Percentiles rank a stretch among this genome's conserved stretches.
Evolutionary conservation across 2,797 vertebrate species (phyloP).

Genomic region (Eulemur coronatus): DNA sequence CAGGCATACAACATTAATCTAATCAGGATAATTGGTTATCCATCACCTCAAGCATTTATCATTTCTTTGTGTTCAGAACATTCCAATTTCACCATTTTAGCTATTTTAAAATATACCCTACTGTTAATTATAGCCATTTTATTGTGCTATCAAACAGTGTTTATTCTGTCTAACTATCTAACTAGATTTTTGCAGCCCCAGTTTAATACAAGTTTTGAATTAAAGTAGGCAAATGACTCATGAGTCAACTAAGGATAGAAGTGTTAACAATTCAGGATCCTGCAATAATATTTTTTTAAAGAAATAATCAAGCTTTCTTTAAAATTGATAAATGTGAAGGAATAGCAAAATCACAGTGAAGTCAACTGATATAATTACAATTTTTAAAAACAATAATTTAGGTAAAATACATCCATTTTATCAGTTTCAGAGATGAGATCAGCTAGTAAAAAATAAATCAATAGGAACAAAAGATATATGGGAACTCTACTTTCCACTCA

Average conservation of each 20-base stretch:
- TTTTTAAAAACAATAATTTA: background rate
- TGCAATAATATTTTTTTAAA: background rate
- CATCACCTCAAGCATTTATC: no score
- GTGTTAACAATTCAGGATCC: background rate
- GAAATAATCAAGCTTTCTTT: background rate
- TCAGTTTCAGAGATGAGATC: background rate
- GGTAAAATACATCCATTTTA: background rate
- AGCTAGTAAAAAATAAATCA: background rate
- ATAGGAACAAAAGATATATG: background rate
- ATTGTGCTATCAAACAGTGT: background rate
- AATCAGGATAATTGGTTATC: no score
- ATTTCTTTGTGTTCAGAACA: no score
- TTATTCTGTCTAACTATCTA: background rate
- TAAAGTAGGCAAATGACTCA: background rate
- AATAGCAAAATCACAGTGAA: slow-evolving; percentile 14
- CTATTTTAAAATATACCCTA: background rate
- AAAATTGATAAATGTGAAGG: background rate
- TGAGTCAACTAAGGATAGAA: background rate
- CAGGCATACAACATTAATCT: no score
- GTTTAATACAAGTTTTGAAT: background rate
- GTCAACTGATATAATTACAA: background rate
- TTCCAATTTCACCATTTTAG: no score
- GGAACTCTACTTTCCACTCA: background rate
- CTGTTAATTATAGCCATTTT: background rate
- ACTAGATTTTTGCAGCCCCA: background rate